Percentiles rank a stretch among this genome's conserved stretches.
These are phyloP conservation scores for Ciconia boyciana DNA, from an alignment of 2,113 vertebrate genomes.

Conservation along the genomic window DNA sequence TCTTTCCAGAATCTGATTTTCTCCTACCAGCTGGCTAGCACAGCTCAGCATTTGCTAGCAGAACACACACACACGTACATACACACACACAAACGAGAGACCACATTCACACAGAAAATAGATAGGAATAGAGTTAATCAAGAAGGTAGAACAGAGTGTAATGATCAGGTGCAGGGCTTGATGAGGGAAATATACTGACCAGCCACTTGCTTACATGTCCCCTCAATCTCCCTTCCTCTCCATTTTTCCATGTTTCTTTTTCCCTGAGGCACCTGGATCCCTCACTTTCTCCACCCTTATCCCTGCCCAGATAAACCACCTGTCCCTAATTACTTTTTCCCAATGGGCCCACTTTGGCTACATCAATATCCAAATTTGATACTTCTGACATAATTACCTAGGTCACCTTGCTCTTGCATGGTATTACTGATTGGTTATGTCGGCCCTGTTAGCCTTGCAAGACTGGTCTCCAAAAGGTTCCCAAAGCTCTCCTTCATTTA, in stretches of 20 bases:
- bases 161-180: neutral
- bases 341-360: neutral
- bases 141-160: neutral
- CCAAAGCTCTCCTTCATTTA: neutral
- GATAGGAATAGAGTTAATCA: neutral
- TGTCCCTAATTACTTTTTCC: neutral
- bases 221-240: neutral
- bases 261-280: neutral
- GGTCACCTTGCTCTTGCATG: neutral
- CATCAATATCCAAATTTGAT: neutral
- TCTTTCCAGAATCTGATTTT: neutral
- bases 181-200: neutral
- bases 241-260: neutral
- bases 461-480: neutral
- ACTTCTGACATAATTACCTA: neutral
- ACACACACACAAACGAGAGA: accelerated
- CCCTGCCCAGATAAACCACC: neutral
- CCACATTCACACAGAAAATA: neutral
- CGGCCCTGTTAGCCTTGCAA: neutral
- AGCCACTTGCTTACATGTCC: neutral
- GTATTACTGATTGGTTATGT: neutral
- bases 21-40: neutral
- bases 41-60: neutral
- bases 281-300: neutral
- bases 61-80: accelerated